A percentile compares a stretch with the other conserved stretches of the same genome.
phyloP scores from a whole-genome alignment of 2,113 vertebrate genomes.

The Anser cygnoides region DNA sequence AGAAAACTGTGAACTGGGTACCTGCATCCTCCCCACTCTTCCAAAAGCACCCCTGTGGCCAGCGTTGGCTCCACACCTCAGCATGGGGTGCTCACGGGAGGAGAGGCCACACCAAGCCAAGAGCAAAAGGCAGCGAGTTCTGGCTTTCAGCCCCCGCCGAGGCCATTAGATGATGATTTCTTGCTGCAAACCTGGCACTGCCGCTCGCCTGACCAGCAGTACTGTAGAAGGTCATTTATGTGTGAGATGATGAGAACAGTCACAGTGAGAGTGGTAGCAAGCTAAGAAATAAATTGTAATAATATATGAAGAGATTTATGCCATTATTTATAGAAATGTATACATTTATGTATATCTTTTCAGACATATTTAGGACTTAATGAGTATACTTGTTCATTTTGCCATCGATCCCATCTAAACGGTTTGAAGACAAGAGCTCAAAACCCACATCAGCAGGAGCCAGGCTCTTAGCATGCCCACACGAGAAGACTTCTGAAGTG shows the following conservation, averaged over 20 bases:
- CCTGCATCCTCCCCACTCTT: not conserved
- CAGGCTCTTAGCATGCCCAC: not conserved
- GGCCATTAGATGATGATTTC: slow-evolving; percentile 26
- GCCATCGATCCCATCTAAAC: not conserved
- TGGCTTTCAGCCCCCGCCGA: not conserved
- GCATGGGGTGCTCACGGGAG: rapidly evolving
- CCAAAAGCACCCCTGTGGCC: not conserved
- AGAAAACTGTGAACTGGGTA: not conserved
- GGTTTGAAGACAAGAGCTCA: not conserved
- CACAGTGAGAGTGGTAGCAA: not conserved
- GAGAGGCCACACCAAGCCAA: not conserved
- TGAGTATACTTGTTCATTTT: not conserved
- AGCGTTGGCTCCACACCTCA: not conserved
- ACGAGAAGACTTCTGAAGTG: not conserved
- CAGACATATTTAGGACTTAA: not conserved
- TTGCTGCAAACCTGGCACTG: not conserved
- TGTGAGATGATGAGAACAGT: not conserved
- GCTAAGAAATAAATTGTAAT: not conserved
- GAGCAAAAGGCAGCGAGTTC: not conserved
- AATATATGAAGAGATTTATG: not conserved
- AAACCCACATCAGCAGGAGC: not conserved
- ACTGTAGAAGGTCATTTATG: not conserved
- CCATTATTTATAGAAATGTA: not conserved
- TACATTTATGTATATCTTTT: not conserved
- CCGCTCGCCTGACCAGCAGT: not conserved